These are phyloP conservation scores for Epinotia nisella DNA, from an alignment of 2,888 invertebrate genomes.

Conservation along the genomic window DNA sequence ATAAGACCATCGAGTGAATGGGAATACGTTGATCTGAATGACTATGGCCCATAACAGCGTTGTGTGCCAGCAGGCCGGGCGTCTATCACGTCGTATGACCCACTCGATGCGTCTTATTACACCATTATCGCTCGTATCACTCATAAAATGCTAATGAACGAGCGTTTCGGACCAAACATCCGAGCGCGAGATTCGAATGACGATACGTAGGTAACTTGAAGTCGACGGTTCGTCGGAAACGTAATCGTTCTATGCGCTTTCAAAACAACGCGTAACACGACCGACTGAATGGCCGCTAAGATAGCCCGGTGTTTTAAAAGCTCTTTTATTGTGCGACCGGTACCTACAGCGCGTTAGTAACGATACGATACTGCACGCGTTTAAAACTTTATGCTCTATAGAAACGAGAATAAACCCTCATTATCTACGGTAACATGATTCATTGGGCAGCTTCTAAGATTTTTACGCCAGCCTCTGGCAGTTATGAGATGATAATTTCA, in stretches of 20 bases:
- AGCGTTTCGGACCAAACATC: constrained; percentile 83
- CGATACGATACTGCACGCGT: constrained; percentile 41
- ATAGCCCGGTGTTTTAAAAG: constrained; percentile 80
- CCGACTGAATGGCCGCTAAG: constrained; percentile 70
- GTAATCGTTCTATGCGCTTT: constrained; percentile 80
- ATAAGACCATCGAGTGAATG: constrained; percentile 72
- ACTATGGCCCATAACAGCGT: constrained; percentile 72
- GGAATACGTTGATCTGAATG: constrained; percentile 69
- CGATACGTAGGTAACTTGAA: constrained; percentile 80
- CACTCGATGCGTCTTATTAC: constrained; percentile 83
- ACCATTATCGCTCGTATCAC: constrained; percentile 83
- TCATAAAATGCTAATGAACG: constrained; percentile 85
- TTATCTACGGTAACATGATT: constrained; percentile 56
- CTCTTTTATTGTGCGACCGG: constrained; percentile 79
- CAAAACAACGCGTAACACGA: constrained; percentile 82
- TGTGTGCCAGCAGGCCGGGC: constrained; percentile 69
- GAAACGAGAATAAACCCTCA: constrained; percentile 41
- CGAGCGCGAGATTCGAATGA: constrained; percentile 84
- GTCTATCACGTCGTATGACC: constrained; percentile 80
- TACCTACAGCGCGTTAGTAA: constrained; percentile 20
- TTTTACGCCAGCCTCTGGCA: constrained; percentile 51
- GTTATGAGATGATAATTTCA: constrained; percentile 48
- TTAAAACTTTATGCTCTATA: constrained; percentile 45
- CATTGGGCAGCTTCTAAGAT: constrained; percentile 55
- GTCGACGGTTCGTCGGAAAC: constrained; percentile 82